Conservation (phyloP, 2,888 invertebrate species). For the Psylliodes chrysocephalus region DNA sequence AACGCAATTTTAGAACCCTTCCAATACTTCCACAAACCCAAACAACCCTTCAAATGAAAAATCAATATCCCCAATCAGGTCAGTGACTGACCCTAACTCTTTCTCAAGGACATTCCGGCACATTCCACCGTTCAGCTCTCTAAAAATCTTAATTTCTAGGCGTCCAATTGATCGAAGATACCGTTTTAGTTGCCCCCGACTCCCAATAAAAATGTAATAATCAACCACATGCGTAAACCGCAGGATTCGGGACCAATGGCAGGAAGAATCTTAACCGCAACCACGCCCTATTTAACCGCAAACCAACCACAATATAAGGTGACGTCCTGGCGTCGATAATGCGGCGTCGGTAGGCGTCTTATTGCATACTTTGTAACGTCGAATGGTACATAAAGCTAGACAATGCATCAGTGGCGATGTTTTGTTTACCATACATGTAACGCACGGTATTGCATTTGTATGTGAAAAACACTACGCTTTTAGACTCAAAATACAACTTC, state of each 20-base stretch:
- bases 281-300: conserved; percentile 57
- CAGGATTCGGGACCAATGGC: conserved; percentile 69
- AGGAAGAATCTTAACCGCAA: conserved; percentile 71
- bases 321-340: conserved; percentile 62
- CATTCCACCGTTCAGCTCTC: conserved; percentile 16
- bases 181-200: conserved; percentile 31
- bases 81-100: conserved; percentile 32
- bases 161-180: conserved; percentile 33
- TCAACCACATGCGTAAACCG: conserved; percentile 68
- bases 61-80: conserved; percentile 41
- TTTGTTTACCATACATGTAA: not conserved
- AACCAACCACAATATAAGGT: conserved; percentile 67
- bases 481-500: no score
- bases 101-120: conserved; percentile 22
- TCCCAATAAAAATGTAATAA: conserved; percentile 65
- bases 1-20: no score
- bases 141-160: conserved; percentile 32
- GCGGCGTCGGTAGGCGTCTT: conserved; percentile 57
- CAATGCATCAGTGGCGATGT: not conserved
- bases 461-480: no score
- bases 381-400: not conserved
- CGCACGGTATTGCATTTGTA: no score
- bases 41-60: conserved; percentile 29
- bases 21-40: conserved; percentile 3
- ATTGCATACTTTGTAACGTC: conserved; percentile 44